Evolutionary conservation across 1,140 invertebrate genomes (phyloP), one percentile per base, ranked within the genome.

Genomic region (Pteromalus puparum): DNA sequence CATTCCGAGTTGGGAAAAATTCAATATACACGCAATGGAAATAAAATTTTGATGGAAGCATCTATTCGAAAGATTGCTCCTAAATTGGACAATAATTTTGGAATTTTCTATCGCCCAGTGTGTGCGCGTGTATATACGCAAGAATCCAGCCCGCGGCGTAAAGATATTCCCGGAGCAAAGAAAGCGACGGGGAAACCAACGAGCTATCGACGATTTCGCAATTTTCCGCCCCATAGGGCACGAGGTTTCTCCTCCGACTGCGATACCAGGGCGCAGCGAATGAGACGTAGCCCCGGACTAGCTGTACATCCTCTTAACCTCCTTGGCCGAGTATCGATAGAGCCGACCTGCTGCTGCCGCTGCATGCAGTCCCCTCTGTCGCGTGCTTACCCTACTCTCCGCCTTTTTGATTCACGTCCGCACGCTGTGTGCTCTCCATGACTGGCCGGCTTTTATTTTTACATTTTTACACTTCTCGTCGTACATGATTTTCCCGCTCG

Each of bases 221-320:
- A 86, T 86, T 86, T 86, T 86, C 85, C 85, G 67, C 82, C n/a
- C 80, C 85, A 84, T 75, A 74, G 80, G 85, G 38, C 61, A 84
- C 73, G 75, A 38, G 65, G 53, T 42, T 67, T 46, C 68, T n/a
- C 3, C 18, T 61, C 4, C 18, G 18, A 7, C 5, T 53, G 18
- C 74, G 82, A 86, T 81, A 81, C 28, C 61, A 74, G 68, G 48
- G 53, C 38, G 76, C 38, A 73, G 70, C 34, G 75, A 85, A 82
- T 85, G 67, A 82, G 80, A 85, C 84, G 74, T 78, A 80, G 75
- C 78, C 46, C 65, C 65, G 76, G 24, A 13, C 30, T 34, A 34
- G 30, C 30, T 34, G 30, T 48, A 48, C 15, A 48, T 13, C 46
- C 15, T 18, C 46, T 15, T 48, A 48, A 10, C 42, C 46, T 18